Evolutionary conservation across 2,113 vertebrate species (phyloP).

Genomic region (Peromyscus californicus): DNA sequence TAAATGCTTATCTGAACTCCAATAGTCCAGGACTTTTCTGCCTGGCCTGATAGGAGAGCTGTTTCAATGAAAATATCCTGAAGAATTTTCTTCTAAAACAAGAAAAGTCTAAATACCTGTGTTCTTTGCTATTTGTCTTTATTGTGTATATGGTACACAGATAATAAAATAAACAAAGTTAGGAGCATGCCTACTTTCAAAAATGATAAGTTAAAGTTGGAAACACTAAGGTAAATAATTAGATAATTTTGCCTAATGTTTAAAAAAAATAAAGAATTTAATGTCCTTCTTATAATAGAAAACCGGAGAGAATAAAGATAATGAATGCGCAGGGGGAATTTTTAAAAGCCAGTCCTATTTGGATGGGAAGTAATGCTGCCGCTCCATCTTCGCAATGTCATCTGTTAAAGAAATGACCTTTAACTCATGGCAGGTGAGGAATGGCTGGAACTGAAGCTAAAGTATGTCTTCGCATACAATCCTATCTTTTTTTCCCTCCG

Average conservation of each 20-base stretch:
- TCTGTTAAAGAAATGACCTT: constrained; percentile 79
- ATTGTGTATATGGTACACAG: background rate
- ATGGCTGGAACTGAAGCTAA: background rate
- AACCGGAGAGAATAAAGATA: constrained; percentile 57
- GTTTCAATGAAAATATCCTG: background rate
- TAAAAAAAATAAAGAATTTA: background rate
- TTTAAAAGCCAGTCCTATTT: constrained; percentile 62
- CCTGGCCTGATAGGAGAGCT: too few relatives aligned
- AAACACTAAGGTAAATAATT: constrained; percentile 58
- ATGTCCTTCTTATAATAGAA: constrained; percentile 65
- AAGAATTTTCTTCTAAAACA: background rate
- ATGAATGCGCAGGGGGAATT: background rate
- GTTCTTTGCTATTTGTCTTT: background rate
- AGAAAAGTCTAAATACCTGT: background rate
- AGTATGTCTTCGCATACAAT: background rate
- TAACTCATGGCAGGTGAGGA: constrained; percentile 74
- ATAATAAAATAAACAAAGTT: background rate
- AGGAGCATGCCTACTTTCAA: background rate
- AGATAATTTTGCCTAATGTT: background rate
- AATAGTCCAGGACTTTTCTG: background rate
- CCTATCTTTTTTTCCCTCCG: background rate
- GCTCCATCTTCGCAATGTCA: background rate
- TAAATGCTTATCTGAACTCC: background rate
- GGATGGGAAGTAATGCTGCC: constrained; percentile 53
- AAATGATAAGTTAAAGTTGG: constrained; percentile 13